Conservation (phyloP, 1,140 invertebrate species). For the Pogonus chalceus region DNA sequence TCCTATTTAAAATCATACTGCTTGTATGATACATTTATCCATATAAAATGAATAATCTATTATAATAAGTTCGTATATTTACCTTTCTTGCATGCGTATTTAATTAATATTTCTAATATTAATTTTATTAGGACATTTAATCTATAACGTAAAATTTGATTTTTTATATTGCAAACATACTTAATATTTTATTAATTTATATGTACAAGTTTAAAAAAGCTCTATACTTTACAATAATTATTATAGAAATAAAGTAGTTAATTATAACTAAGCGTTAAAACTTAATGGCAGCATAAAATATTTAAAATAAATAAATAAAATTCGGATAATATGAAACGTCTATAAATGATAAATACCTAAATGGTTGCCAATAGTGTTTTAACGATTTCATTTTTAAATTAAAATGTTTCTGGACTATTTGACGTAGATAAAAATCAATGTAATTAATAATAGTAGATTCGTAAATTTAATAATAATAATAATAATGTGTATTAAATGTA, state of each 20-base stretch:
- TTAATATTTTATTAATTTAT: background rate
- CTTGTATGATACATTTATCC: background rate
- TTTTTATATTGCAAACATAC: too few species aligned
- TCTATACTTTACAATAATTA: background rate
- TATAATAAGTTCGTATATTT: too few species aligned
- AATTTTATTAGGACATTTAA: too few species aligned
- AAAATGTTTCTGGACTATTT: background rate
- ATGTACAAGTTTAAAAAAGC: background rate
- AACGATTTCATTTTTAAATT: background rate
- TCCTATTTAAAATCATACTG: background rate
- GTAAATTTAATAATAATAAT: background rate
- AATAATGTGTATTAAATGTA: too few species aligned
- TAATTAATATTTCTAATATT: too few species aligned
- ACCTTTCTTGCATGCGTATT: too few species aligned
- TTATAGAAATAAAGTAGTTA: background rate
- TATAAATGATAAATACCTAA: background rate
- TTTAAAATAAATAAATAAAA: background rate
- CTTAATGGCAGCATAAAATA: background rate
- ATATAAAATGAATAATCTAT: background rate
- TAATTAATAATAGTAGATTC: background rate
- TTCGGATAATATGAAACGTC: background rate
- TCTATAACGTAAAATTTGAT: too few species aligned
- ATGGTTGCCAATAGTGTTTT: conserved; percentile 1
- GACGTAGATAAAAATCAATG: background rate
- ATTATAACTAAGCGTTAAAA: background rate